Evolutionary conservation across 2,888 invertebrate genomes (phyloP).

Genomic region (Microctonus aethiopoides): DNA sequence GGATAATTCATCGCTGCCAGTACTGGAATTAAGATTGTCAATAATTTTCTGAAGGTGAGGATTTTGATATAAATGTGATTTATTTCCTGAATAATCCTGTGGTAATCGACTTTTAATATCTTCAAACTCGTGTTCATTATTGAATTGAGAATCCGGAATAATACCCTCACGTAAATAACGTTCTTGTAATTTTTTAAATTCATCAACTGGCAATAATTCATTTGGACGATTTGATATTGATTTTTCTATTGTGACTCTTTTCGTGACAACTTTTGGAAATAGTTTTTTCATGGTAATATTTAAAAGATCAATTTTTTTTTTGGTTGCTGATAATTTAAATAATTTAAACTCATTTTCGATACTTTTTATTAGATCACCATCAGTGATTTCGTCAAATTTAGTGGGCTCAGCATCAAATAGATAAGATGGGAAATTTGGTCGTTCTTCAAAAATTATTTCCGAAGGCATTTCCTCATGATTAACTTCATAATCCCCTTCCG

Average conservation of each 20-base stretch:
- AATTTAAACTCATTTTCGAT: background rate
- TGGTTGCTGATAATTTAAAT: background rate
- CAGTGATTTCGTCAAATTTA: slow-evolving; percentile 37
- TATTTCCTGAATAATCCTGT: no score
- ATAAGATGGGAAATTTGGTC: background rate
- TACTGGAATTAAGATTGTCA: no score
- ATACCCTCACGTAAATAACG: slow-evolving; percentile 30
- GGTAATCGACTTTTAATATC: no score
- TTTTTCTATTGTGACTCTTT: background rate
- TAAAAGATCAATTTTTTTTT: background rate
- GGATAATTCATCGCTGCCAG: background rate
- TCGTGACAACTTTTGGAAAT: background rate
- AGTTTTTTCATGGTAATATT: background rate
- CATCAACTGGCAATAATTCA: slow-evolving; percentile 32
- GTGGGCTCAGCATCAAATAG: slow-evolving; percentile 39
- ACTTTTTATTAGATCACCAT: background rate
- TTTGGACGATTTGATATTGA: background rate
- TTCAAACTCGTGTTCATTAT: no score
- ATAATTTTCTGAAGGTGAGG: no score
- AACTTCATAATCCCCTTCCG: background rate
- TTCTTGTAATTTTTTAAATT: slow-evolving; percentile 34
- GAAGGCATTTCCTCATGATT: background rate
- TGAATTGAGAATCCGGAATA: no score
- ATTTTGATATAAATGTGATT: no score
- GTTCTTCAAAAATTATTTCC: background rate